Evolutionary conservation across 2,888 invertebrate species (phyloP).

Genomic region (Scaptomyza cyrtandrae): DNA sequence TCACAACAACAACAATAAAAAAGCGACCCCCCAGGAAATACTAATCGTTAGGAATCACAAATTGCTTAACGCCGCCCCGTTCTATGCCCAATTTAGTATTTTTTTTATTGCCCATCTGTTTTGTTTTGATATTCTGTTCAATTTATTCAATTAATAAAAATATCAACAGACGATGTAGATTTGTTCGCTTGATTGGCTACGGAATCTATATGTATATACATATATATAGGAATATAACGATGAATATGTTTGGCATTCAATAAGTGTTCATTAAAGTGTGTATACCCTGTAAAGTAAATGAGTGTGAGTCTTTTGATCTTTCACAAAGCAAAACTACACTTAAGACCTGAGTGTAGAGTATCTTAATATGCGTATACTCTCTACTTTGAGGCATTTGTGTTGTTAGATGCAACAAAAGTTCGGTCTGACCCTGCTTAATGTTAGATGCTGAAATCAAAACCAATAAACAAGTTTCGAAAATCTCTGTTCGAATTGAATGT

Average conservation of each 20-base stretch:
- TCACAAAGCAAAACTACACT: not conserved
- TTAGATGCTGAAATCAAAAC: not conserved
- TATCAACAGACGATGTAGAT: slow-evolving; percentile 20
- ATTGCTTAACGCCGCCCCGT: slow-evolving; percentile 36
- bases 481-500: not conserved
- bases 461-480: slow-evolving; percentile 22
- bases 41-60: slow-evolving; percentile 14
- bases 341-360: slow-evolving; percentile 6
- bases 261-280: slow-evolving; percentile 10
- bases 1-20: not conserved
- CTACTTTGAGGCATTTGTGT: not conserved
- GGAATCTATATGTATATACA: slow-evolving; percentile 15
- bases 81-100: slow-evolving; percentile 34
- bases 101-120: slow-evolving; percentile 23
- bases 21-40: too few species aligned
- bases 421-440: slow-evolving; percentile 30
- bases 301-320: too few species aligned
- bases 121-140: slow-evolving; percentile 27
- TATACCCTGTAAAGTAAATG: slow-evolving; percentile 26
- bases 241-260: slow-evolving; percentile 40
- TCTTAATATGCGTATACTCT: not conserved
- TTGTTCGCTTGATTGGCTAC: slow-evolving; percentile 38
- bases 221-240: too few species aligned
- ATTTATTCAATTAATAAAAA: slow-evolving; percentile 61
- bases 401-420: slow-evolving; percentile 10